Percentiles rank a stretch among this genome's conserved stretches.
Evolutionary conservation across 2,113 vertebrate genomes (phyloP).

Genomic region (Shinisaurus crocodilurus): DNA sequence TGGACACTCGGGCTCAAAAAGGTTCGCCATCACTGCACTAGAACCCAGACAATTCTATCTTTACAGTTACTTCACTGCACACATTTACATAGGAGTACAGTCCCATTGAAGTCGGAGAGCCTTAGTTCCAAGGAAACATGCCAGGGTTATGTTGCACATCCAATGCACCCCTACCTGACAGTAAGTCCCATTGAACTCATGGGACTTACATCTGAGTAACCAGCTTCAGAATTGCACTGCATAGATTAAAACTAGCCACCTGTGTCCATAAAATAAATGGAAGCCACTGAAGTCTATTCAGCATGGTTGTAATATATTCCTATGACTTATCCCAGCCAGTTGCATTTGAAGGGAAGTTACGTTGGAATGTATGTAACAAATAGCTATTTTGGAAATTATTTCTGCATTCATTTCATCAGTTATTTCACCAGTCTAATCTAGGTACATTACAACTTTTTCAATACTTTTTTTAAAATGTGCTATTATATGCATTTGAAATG

Average conservation of each 20-base stretch:
- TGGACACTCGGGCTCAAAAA: no score
- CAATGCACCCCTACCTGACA: neutral
- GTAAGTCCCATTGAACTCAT: no score
- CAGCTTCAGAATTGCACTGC: neutral
- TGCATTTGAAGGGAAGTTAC: neutral
- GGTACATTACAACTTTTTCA: neutral
- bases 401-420: neutral
- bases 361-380: neutral
- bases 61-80: no score
- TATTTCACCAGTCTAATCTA: neutral
- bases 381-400: neutral
- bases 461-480: neutral
- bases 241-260: neutral
- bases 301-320: neutral
- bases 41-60: neutral
- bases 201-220: neutral
- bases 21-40: no score
- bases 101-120: no score
- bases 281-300: neutral
- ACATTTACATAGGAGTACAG: no score
- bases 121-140: neutral
- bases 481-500: neutral
- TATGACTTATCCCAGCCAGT: neutral
- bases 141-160: neutral
- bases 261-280: neutral